phyloP scores from a whole-genome alignment of 2,113 vertebrate genomes.

The Brachionichthys hirsutus region DNA sequence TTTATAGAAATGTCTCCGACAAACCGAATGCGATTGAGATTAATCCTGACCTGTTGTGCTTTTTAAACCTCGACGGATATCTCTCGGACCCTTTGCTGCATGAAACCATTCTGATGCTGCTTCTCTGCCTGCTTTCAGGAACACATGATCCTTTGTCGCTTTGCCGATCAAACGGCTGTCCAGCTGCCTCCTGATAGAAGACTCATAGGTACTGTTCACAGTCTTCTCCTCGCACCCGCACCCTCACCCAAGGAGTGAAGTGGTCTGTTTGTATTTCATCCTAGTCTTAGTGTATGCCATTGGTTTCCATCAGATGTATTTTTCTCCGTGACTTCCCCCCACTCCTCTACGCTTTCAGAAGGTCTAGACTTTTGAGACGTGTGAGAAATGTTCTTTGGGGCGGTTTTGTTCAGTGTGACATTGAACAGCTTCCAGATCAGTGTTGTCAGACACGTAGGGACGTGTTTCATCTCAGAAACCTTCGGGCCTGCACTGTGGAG shows the following conservation, averaged over 20 bases:
- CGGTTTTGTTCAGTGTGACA: slow-evolving; percentile 38
- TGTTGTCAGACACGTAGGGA: slow-evolving; percentile 32
- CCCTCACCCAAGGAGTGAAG: not conserved
- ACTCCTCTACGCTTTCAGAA: slow-evolving; percentile 1
- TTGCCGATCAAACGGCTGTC: slow-evolving; percentile 94
- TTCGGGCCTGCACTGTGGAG: slow-evolving; percentile 27
- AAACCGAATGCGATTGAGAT: no score
- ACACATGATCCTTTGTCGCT: slow-evolving; percentile 97
- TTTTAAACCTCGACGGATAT: not conserved
- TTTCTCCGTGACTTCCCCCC: not conserved
- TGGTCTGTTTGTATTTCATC: no score
- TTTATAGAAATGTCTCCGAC: no score
- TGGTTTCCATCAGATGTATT: not conserved
- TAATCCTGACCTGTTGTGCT: no score
- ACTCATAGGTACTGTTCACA: slow-evolving; percentile 80
- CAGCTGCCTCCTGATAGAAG: slow-evolving; percentile 87
- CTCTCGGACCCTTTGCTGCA: not conserved
- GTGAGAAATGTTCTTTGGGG: slow-evolving; percentile 15
- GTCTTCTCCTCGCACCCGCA: not conserved
- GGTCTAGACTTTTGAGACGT: slow-evolving; percentile 14
- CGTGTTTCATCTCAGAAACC: slow-evolving; percentile 45
- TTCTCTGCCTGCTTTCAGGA: slow-evolving; percentile 77
- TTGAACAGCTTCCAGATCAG: slow-evolving; percentile 53
- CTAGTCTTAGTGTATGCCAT: no score
- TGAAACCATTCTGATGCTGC: not conserved